These are phyloP conservation scores for Drosophila engyochracea DNA, from an alignment of 2,888 invertebrate genomes.

Conservation along the genomic window DNA sequence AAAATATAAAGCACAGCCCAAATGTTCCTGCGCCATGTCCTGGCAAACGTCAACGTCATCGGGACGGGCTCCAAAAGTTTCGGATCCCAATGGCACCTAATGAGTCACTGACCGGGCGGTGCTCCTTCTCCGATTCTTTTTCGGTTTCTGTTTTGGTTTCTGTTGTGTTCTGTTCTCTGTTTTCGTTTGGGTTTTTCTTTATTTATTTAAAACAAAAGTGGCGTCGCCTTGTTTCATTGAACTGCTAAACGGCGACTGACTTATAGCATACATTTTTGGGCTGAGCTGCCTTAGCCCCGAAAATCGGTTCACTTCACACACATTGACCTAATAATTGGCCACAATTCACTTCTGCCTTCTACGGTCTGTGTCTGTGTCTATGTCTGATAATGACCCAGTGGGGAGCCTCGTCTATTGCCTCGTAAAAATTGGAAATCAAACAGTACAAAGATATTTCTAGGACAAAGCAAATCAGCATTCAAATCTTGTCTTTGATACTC, in stretches of 20 bases:
- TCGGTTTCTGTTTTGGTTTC: background rate
- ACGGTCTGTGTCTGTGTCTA: slow-evolving; percentile 13
- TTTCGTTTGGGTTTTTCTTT: background rate
- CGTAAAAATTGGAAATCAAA: slow-evolving; percentile 6
- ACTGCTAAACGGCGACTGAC: slow-evolving; percentile 49
- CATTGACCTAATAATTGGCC: slow-evolving; percentile 73
- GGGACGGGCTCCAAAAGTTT: slow-evolving; percentile 7
- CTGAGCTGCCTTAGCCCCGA: slow-evolving; percentile 32
- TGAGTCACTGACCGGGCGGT: slow-evolving; percentile 72
- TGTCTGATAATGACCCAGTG: background rate
- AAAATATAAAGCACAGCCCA: slow-evolving; percentile 39
- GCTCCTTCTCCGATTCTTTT: slow-evolving; percentile 11
- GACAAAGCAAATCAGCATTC: background rate
- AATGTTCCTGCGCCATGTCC: slow-evolving; percentile 37
- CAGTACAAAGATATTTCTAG: background rate
- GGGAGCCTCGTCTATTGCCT: slow-evolving; percentile 11
- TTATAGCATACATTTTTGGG: slow-evolving; percentile 68
- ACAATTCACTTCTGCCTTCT: slow-evolving; percentile 18
- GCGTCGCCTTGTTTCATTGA: slow-evolving; percentile 46
- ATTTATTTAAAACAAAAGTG: slow-evolving; percentile 28
- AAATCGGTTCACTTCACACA: slow-evolving; percentile 64
- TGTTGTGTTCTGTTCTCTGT: background rate
- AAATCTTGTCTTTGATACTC: background rate
- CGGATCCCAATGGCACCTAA: slow-evolving; percentile 36
- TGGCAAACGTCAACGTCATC: slow-evolving; percentile 7